Conservation (phyloP, 2,797 vertebrate genomes). For the Phoeniculus purpureus region DNA sequence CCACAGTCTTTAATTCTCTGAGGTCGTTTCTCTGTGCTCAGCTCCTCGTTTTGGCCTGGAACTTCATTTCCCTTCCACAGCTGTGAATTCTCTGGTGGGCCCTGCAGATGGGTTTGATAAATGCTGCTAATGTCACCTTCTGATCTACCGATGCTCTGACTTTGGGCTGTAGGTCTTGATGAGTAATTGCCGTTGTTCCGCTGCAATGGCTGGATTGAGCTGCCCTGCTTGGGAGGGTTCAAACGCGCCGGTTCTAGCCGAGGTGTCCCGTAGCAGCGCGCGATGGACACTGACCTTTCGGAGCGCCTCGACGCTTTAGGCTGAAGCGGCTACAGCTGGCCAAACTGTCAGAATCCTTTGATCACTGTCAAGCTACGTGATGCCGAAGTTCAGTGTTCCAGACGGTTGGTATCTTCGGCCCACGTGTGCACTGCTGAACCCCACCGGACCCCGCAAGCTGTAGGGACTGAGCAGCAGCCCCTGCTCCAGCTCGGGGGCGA, state of each 20-base stretch:
- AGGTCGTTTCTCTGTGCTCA: constrained; percentile 72
- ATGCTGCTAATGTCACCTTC: constrained; percentile 91
- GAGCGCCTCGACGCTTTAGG: constrained; percentile 28
- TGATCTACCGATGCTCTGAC: constrained; percentile 84
- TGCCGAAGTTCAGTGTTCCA: not conserved
- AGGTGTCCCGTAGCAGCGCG: constrained; percentile 31
- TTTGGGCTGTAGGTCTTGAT: constrained; percentile 82
- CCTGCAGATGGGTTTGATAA: constrained; percentile 87
- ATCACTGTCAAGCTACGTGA: not conserved
- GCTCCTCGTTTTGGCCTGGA: constrained; percentile 72
- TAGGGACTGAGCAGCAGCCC: not conserved
- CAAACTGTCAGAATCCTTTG: not conserved
- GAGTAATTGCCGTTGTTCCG: constrained; percentile 88
- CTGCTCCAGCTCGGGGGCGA: not conserved
- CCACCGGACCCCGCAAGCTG: fast-evolving
- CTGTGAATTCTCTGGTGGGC: constrained; percentile 87
- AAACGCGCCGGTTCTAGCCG: constrained; percentile 46
- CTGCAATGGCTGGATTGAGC: constrained; percentile 82
- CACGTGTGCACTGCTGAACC: not conserved
- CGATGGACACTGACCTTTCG: constrained; percentile 28
- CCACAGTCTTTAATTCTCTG: constrained; percentile 67
- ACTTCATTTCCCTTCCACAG: constrained; percentile 87
- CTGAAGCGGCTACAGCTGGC: not conserved
- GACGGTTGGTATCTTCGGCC: not conserved
- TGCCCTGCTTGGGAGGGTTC: constrained; percentile 70